Conservation (phyloP, 2,113 vertebrate species). For the Crypturellus undulatus region DNA sequence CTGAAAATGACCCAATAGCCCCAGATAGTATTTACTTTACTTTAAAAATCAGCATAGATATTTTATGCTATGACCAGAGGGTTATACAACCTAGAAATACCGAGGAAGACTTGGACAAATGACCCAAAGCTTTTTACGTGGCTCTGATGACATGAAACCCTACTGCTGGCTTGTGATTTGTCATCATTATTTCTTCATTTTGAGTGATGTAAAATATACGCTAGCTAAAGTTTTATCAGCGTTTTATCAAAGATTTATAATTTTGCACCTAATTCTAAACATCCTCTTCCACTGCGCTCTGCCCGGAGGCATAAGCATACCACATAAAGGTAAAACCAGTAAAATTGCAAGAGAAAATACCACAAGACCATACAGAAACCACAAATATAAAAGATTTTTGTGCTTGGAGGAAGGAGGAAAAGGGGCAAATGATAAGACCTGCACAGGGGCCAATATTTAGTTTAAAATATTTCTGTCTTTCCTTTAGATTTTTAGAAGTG, state of each 20-base stretch:
- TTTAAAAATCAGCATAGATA: background rate
- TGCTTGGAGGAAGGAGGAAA: background rate
- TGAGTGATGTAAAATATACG: background rate
- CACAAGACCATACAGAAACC: background rate
- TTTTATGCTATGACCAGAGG: background rate
- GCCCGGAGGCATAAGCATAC: background rate
- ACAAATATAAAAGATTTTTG: background rate
- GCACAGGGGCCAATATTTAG: background rate
- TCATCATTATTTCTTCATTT: background rate
- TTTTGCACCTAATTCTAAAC: conserved; percentile 33
- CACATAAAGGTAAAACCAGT: background rate
- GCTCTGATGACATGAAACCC: background rate
- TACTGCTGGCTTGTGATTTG: background rate
- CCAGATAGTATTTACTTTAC: background rate
- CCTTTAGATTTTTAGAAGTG: background rate
- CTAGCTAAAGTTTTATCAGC: background rate
- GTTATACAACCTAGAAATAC: background rate
- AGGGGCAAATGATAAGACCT: background rate
- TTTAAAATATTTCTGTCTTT: background rate
- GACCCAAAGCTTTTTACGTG: background rate
- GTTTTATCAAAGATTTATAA: conserved; percentile 10
- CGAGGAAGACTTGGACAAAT: background rate
- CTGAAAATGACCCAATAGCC: background rate
- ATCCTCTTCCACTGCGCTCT: background rate
- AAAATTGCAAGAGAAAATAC: conserved; percentile 8